phyloP scores from a whole-genome alignment of 2,113 vertebrate genomes.

The Coreoperca whiteheadi region DNA sequence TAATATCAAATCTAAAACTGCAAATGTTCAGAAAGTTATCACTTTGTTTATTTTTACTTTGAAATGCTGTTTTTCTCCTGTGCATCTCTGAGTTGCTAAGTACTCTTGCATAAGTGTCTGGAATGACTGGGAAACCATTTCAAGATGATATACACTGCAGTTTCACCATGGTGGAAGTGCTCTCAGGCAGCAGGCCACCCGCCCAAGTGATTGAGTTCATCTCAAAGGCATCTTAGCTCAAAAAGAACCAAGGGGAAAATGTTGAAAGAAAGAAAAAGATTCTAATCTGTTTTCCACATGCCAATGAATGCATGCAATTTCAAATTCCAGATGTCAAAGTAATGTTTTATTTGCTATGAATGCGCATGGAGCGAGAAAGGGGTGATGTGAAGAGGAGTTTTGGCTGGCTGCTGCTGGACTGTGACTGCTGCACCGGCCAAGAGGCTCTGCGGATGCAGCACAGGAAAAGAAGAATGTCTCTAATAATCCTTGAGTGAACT shows the following conservation, averaged over 20 bases:
- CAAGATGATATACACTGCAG: conserved; percentile 56
- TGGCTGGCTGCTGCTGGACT: conserved; percentile 37
- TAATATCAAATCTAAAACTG: conserved; percentile 54
- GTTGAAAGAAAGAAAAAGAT: conserved; percentile 39
- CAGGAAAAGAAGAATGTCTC: conserved; percentile 59
- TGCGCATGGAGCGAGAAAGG: conserved; percentile 18
- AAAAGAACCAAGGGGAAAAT: conserved; percentile 35
- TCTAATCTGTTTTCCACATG: conserved; percentile 72
- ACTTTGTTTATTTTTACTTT: conserved; percentile 38
- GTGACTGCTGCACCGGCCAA: conserved; percentile 42
- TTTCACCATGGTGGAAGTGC: conserved; percentile 58
- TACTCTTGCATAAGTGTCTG: conserved; percentile 76
- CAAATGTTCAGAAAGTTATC: conserved; percentile 29
- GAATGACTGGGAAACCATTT: conserved; percentile 69
- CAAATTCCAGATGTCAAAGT: conserved; percentile 79
- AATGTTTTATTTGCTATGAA: conserved; percentile 52
- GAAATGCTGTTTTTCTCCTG: conserved; percentile 53
- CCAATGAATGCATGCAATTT: conserved; percentile 63
- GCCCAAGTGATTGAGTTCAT: conserved; percentile 72
- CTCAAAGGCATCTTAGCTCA: conserved; percentile 65
- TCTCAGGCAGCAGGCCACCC: conserved; percentile 56
- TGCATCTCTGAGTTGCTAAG: conserved; percentile 63
- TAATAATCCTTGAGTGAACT: conserved; percentile 56
- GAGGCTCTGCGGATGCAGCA: conserved; percentile 54
- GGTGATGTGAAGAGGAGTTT: conserved; percentile 37